Conservation (phyloP, 2,113 vertebrate species). For the Thymallus thymallus region DNA sequence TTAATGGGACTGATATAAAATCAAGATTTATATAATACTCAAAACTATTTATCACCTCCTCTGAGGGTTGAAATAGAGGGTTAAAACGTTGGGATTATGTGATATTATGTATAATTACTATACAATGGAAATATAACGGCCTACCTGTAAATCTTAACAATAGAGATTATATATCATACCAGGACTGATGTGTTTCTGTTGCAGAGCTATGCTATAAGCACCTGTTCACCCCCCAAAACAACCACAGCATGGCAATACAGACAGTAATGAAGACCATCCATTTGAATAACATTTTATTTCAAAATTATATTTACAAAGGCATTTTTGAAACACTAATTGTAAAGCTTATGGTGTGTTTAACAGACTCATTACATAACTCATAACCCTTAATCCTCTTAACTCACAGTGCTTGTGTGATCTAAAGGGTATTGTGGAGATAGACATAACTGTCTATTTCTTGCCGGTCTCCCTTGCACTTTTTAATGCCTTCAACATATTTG, state of each 20-base stretch:
- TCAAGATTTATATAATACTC: no score
- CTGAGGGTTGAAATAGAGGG: no score
- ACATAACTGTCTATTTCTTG: neutral
- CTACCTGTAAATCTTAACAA: no score
- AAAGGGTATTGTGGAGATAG: constrained; percentile 4
- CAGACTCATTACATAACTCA: constrained; percentile 20
- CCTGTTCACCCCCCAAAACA: neutral
- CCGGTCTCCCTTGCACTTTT: constrained; percentile 21
- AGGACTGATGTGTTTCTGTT: neutral
- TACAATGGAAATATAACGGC: no score
- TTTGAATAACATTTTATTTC: constrained; percentile 57
- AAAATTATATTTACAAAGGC: constrained; percentile 63
- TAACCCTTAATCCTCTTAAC: constrained; percentile 54
- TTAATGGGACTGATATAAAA: no score
- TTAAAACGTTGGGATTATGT: no score
- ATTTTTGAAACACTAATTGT: constrained; percentile 66
- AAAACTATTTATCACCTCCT: no score
- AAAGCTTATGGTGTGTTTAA: constrained; percentile 42
- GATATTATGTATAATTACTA: neutral
- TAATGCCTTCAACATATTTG: constrained; percentile 34
- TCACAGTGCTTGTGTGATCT: constrained; percentile 42
- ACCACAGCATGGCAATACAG: neutral
- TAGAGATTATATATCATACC: no score
- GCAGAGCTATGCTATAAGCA: neutral
- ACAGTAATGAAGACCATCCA: neutral